Base-by-base conservation (phyloP, 2,113 vertebrate genomes). In the Verasper variegatus region DNA sequence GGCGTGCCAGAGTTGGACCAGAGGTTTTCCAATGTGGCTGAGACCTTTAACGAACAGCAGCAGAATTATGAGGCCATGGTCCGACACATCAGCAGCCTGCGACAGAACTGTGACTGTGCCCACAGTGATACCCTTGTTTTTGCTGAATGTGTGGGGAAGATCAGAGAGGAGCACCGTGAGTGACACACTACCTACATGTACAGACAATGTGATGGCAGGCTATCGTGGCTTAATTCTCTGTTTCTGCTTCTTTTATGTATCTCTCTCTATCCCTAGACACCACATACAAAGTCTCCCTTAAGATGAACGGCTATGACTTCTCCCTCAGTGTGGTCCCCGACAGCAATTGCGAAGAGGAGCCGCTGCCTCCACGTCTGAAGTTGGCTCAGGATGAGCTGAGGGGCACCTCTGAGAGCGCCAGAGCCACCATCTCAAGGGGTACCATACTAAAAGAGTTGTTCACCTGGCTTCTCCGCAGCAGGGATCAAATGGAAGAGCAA, bases 291-390 rank as follows among this genome's bases (percentile, higher is more conserved):
- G 60, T 92, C 77, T 90, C 88, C 78, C 85, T 96, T 42, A 81
- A 80, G 23, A 52, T 94, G 70, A 90, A 94, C 57, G 87, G 92
- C 71, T 95, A 89, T 26, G 89, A 92, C 14, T 95, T 96, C 90
- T 88, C 74, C 0, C 91, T 96, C 10, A 78, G 8, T 9, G 54
- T 84, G 47, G 81, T 94, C 51, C 85, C 82, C 21, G 51, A 73
- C 0, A 58, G 84, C 5, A 23, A 86, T 0, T 3, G 9, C 14
- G 58, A 86, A 10, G 71, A 70, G 4, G 23, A 71, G 12, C 60
- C 49, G 0, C 35, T 91, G 20, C 91, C 95, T 66, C 79, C 65
- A 9, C 73, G 59, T 35, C 78, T 94, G 72, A 87, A 77, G 82
- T 45, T 57, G 65, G 89, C 84, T 66, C 89, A 89, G 86, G 84